phyloP scores from a whole-genome alignment of 2,888 invertebrate species.

The Parasteatoda lunata region DNA sequence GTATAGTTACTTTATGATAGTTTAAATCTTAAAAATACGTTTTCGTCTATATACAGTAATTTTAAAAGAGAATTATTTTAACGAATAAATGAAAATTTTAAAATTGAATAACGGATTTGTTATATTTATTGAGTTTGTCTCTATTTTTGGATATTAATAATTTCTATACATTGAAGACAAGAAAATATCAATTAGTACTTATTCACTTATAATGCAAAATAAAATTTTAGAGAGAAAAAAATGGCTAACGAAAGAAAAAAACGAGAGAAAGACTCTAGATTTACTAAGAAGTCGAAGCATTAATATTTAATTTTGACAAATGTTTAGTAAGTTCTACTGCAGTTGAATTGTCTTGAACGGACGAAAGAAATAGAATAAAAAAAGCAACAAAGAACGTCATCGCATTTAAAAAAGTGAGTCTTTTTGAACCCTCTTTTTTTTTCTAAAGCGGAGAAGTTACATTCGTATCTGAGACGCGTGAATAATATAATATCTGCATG shows the following conservation, averaged over 20 bases:
- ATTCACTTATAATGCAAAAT: too few relatives aligned
- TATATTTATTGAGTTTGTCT: too few relatives aligned
- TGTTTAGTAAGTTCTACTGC: conserved; percentile 37
- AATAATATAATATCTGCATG: conserved; percentile 50
- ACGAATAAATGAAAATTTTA: too few relatives aligned
- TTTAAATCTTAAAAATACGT: too few relatives aligned
- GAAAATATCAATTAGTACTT: background rate
- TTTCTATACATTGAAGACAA: background rate
- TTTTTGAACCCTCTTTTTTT: conserved; percentile 17
- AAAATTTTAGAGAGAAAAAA: too few relatives aligned
- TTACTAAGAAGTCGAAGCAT: conserved; percentile 12
- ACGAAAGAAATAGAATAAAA: conserved; percentile 7
- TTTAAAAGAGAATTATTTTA: too few relatives aligned
- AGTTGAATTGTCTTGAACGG: conserved; percentile 36
- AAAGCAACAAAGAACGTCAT: background rate
- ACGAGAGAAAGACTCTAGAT: background rate
- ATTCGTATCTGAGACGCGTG: conserved; percentile 29
- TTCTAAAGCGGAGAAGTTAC: background rate
- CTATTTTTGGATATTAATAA: background rate
- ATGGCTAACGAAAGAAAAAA: too few relatives aligned
- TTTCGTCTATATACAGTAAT: too few relatives aligned
- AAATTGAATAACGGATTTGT: too few relatives aligned
- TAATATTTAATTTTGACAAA: conserved; percentile 60
- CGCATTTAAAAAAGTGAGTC: conserved; percentile 1
- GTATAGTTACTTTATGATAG: too few relatives aligned